Evolutionary conservation across 2,888 invertebrate genomes (phyloP).

Genomic region (Eupithecia subumbrata): DNA sequence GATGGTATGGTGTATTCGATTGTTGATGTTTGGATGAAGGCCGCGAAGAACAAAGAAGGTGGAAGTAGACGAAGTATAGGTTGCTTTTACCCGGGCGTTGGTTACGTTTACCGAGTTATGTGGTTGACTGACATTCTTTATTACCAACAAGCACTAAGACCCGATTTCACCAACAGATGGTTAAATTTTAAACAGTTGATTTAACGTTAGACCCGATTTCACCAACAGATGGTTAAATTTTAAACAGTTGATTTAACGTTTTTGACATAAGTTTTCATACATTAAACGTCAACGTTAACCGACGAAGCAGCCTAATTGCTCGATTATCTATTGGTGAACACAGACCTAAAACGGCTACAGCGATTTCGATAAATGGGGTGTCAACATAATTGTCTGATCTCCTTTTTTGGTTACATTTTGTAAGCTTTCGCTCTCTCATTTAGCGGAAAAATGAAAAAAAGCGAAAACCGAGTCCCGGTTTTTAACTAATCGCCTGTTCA

Average conservation of each 20-base stretch:
- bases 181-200: no score
- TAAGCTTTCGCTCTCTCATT: background rate
- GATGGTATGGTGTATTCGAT: slow-evolving; percentile 13
- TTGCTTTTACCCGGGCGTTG: background rate
- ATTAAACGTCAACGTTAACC: no score
- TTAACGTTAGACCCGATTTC: no score
- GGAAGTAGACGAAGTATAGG: background rate
- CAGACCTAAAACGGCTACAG: background rate
- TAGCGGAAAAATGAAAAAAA: background rate
- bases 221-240: no score
- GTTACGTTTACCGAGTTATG: background rate
- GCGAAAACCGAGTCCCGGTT: background rate
- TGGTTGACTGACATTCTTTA: background rate
- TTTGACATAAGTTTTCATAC: no score
- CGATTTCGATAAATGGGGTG: background rate
- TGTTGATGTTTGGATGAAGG: slow-evolving; percentile 7
- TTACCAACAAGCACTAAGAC: background rate
- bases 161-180: no score
- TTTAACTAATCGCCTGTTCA: background rate
- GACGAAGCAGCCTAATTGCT: no score
- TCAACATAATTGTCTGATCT: background rate
- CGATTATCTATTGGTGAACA: no score
- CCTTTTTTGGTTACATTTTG: background rate
- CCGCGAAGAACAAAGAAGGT: slow-evolving; percentile 1
- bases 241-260: no score